These are phyloP conservation scores for Drosophila orena DNA, from an alignment of 1,140 invertebrate genomes.

Conservation along the genomic window DNA sequence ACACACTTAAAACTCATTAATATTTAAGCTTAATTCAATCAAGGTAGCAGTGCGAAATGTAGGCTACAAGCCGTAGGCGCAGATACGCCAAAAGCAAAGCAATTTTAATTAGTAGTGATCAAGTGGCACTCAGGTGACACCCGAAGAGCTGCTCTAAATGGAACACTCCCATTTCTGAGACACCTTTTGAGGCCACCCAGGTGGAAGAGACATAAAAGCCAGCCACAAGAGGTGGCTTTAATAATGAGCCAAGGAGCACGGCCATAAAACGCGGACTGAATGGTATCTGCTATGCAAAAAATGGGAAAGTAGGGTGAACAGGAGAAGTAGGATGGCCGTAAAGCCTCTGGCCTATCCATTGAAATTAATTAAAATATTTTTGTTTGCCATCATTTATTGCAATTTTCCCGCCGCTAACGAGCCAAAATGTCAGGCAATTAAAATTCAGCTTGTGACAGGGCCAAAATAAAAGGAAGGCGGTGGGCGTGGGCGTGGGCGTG, in stretches of 20 bases:
- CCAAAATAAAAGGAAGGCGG: slow-evolving; percentile 14
- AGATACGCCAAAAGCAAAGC: slow-evolving; percentile 25
- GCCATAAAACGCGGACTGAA: slow-evolving; percentile 48
- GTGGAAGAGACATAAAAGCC: slow-evolving; percentile 68
- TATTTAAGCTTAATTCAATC: slow-evolving; percentile 40
- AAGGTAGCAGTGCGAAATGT: slow-evolving; percentile 15
- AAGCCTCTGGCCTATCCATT: slow-evolving; percentile 25
- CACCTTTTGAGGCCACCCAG: slow-evolving; percentile 34
- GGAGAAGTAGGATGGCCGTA: neutral
- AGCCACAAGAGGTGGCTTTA: slow-evolving; percentile 69
- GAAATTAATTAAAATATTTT: slow-evolving; percentile 79
- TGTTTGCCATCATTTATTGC: slow-evolving; percentile 72
- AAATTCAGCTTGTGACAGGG: slow-evolving; percentile 41
- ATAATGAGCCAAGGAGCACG: slow-evolving; percentile 48
- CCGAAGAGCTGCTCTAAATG: slow-evolving; percentile 26
- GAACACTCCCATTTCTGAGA: slow-evolving; percentile 37
- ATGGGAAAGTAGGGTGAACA: neutral
- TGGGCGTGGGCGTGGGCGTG: slow-evolving; percentile 28
- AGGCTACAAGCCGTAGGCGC: neutral
- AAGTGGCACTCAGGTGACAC: slow-evolving; percentile 36
- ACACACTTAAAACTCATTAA: slow-evolving; percentile 37
- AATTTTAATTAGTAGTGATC: slow-evolving; percentile 43
- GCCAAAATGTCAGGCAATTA: slow-evolving; percentile 68
- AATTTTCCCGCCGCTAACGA: slow-evolving; percentile 71
- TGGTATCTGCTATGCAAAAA: slow-evolving; percentile 29